These are phyloP conservation scores for Gonioctena quinquepunctata DNA, from an alignment of 1,140 invertebrate genomes.

Conservation along the genomic window DNA sequence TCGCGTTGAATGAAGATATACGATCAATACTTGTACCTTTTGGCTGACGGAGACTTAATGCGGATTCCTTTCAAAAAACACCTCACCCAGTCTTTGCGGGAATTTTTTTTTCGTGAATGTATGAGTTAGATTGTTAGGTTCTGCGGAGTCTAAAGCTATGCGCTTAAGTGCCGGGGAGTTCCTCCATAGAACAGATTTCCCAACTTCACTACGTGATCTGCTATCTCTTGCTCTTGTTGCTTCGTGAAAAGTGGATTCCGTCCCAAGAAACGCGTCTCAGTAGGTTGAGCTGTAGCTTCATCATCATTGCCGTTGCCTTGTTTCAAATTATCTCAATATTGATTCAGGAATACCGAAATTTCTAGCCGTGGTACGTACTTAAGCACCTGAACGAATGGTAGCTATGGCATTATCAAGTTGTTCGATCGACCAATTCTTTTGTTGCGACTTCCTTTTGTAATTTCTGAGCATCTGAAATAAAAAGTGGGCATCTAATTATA, in stretches of 20 bases:
- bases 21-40: no score
- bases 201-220: slow-evolving; percentile 12
- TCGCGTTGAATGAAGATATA: no score
- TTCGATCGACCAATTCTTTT: background rate
- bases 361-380: background rate
- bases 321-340: background rate
- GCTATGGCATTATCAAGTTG: slow-evolving; percentile 7
- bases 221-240: background rate
- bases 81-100: background rate
- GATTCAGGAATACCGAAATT: background rate
- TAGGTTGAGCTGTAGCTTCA: background rate
- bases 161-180: background rate
- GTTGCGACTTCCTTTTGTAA: no score
- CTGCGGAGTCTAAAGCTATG: no score
- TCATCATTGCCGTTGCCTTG: background rate
- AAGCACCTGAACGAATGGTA: background rate
- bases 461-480: no score
- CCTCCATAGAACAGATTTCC: slow-evolving; percentile 19
- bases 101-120: background rate
- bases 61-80: background rate
- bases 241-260: slow-evolving; percentile 6
- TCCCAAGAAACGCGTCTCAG: background rate
- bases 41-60: no score
- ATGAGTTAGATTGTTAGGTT: background rate
- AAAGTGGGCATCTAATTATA: no score